Evolutionary conservation across 2,797 vertebrate genomes (phyloP), one percentile per base, ranked within the genome.

Genomic region (Pterois miles): DNA sequence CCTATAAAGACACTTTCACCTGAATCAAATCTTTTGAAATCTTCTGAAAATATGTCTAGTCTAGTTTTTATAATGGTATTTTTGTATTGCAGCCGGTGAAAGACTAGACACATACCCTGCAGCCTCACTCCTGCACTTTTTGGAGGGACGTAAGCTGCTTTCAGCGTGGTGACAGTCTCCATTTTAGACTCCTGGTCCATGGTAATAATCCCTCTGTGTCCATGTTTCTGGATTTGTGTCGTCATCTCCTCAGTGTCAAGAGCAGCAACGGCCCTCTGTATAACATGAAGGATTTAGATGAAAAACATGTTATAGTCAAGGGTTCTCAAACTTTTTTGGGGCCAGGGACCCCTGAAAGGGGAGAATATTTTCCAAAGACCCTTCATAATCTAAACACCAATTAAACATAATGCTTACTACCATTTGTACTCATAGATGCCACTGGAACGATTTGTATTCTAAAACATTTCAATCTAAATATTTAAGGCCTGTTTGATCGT

Each of bases 121-220:
- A 86, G 56, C 70, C 89, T 91, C 70, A 93, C 84, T 4, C 80
- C 83, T 13, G 86, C 77, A 59, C 59, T 27, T 69, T 60, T 83
- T 0, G 89, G 93, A 20, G 78, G 68, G 11, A 22, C 53, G 29
- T 83, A 94, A 14, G 76, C 25, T 13, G 81, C 79, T 74, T 34
- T 91, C 12, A 71, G 22, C 0, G 93, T 93, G 64, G 84, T 95
- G n/a, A 84, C 23, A 1, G 63, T 75, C 69, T 94, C 90, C 78
- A 93, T 81, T 78, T 88, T 89, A 6, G 89, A 75, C 4, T 76
- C 40, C 16, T 25, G 34, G 54, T 94, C 86, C 66, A 76, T 25
- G 0, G 89, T 89, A 40, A 96, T 65, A 29, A 95, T 83, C 13
- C 89, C 93, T 38, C 4, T 78, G 78, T 93, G 91, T 29, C 93